These are phyloP conservation scores for Thereva nobilitata DNA, from an alignment of 2,888 invertebrate species.

Conservation along the genomic window DNA sequence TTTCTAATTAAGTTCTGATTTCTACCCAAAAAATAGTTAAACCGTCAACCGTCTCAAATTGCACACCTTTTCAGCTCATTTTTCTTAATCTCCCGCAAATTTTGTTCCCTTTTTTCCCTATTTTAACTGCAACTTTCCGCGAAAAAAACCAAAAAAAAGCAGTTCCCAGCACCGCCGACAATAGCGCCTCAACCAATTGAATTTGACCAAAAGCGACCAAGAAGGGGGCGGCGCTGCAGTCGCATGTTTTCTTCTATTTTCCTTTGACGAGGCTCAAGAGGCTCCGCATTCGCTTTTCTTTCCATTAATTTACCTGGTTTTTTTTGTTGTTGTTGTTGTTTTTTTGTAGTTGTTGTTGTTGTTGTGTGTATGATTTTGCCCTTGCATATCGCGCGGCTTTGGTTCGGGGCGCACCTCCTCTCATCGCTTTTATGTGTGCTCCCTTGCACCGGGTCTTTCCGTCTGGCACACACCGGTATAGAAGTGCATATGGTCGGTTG, in stretches of 20 bases:
- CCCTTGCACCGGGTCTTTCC: conserved; percentile 29
- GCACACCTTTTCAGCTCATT: too few relatives aligned
- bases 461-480: background rate
- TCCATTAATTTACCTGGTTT: background rate
- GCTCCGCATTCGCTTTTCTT: conserved; percentile 15
- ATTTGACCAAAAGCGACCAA: conserved; percentile 29
- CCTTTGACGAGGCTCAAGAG: conserved; percentile 17
- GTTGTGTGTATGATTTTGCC: conserved; percentile 16
- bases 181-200: conserved; percentile 29
- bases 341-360: too few relatives aligned
- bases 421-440: background rate
- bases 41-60: too few relatives aligned
- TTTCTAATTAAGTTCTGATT: too few relatives aligned
- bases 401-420: conserved; percentile 17
- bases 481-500: conserved; percentile 7
- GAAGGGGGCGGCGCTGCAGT: conserved; percentile 33
- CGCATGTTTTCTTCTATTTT: conserved; percentile 16
- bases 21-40: too few relatives aligned
- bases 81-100: too few relatives aligned
- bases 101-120: too few relatives aligned
- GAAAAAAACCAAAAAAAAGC: background rate
- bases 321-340: background rate
- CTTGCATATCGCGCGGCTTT: conserved; percentile 13
- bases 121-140: too few relatives aligned
- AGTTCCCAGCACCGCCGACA: conserved; percentile 20